Conservation (phyloP, 2,888 invertebrate species). For the Pterostichus madidus region DNA sequence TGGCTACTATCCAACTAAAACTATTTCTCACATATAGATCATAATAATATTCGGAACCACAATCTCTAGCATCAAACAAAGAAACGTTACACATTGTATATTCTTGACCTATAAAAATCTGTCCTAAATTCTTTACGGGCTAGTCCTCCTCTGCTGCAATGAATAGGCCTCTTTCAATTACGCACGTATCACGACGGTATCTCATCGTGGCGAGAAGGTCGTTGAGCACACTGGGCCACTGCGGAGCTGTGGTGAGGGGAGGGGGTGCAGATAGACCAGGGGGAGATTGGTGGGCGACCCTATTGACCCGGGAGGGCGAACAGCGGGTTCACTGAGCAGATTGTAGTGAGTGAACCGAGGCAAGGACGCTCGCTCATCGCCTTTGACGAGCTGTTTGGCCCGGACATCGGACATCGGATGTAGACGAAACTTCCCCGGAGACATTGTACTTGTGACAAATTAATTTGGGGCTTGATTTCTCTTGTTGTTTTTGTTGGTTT, state of each 20-base stretch:
- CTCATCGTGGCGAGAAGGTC: background rate
- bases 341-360: background rate
- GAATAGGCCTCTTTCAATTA: slow-evolving; percentile 28
- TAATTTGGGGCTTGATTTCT: background rate
- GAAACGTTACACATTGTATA: background rate
- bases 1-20: background rate
- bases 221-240: background rate
- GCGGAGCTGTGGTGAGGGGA: background rate
- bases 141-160: slow-evolving; percentile 6
- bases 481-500: background rate
- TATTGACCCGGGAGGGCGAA: background rate
- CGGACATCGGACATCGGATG: slow-evolving; percentile 4
- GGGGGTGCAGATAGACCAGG: background rate
- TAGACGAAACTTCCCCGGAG: background rate
- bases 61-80: background rate
- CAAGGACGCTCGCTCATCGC: slow-evolving; percentile 26
- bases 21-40: slow-evolving; percentile 1
- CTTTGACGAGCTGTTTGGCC: slow-evolving; percentile 26
- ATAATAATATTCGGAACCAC: background rate
- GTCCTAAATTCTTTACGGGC: background rate
- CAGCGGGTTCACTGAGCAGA: slow-evolving; percentile 32
- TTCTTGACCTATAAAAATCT: slow-evolving; percentile 4
- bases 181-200: slow-evolving; percentile 23
- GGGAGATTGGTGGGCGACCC: background rate
- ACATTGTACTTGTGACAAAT: background rate